These are phyloP conservation scores for Musca domestica DNA, from an alignment of 1,140 invertebrate species.

Conservation along the genomic window DNA sequence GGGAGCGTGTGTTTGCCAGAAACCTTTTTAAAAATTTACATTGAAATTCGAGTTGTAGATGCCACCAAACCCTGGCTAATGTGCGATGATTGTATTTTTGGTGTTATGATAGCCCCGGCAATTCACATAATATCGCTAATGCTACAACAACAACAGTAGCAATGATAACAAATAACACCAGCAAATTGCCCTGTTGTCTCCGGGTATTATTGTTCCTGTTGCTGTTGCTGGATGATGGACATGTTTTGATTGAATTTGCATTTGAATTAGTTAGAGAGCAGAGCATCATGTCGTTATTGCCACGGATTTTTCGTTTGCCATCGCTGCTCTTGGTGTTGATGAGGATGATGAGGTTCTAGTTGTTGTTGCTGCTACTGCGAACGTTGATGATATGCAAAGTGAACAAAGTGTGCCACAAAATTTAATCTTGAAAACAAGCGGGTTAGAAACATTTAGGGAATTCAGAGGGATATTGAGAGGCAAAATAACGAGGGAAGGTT, in stretches of 20 bases:
- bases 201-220: background rate
- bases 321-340: background rate
- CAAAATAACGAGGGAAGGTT: background rate
- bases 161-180: slow-evolving; percentile 4
- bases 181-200: background rate
- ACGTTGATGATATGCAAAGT: slow-evolving; percentile 8
- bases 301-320: too few species aligned
- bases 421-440: slow-evolving; percentile 17
- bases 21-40: slow-evolving; percentile 4
- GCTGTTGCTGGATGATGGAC: slow-evolving; percentile 14
- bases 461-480: background rate
- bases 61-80: background rate
- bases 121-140: too few species aligned
- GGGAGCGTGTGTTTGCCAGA: too few species aligned
- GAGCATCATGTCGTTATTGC: too few species aligned
- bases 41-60: slow-evolving; percentile 9
- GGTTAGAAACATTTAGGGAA: slow-evolving; percentile 19
- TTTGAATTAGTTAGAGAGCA: slow-evolving; percentile 18
- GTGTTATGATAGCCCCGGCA: background rate
- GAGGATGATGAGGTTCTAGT: background rate
- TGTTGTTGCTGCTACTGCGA: background rate
- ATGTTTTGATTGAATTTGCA: slow-evolving; percentile 26
- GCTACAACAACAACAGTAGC: slow-evolving; percentile 27
- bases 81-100: slow-evolving; percentile 16
- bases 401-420: slow-evolving; percentile 20